phyloP scores from a whole-genome alignment of 1,140 invertebrate species.

The Heliothis virescens region DNA sequence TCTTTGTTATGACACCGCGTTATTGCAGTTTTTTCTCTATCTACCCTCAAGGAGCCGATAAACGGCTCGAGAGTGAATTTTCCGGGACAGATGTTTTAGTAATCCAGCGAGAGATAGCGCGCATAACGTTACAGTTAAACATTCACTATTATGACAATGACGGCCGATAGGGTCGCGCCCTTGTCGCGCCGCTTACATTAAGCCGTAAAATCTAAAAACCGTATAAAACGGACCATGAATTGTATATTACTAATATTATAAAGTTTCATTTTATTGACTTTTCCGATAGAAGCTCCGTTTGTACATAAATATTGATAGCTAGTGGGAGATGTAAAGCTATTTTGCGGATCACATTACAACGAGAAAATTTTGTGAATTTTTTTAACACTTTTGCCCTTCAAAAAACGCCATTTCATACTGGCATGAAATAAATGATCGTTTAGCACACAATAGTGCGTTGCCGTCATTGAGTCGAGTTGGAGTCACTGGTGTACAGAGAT shows the following conservation, averaged over 20 bases:
- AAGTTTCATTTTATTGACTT: constrained; percentile 2
- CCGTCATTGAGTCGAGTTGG: constrained; percentile 27
- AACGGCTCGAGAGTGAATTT: constrained; percentile 82
- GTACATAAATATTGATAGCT: constrained; percentile 1
- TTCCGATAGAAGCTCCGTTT: neutral
- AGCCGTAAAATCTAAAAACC: constrained; percentile 60
- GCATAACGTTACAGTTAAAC: constrained; percentile 69
- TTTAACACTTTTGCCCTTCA: neutral
- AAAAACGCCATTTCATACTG: constrained; percentile 21
- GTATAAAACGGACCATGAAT: constrained; percentile 31
- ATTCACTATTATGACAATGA: constrained; percentile 71
- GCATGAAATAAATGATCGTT: neutral
- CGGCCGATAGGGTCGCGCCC: constrained; percentile 39
- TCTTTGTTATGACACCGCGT: constrained; percentile 84
- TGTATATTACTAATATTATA: constrained; percentile 15
- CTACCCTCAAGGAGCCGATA: constrained; percentile 79
- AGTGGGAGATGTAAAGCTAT: neutral
- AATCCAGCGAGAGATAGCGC: constrained; percentile 73
- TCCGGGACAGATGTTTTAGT: constrained; percentile 85
- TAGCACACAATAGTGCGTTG: constrained; percentile 7
- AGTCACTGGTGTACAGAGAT: constrained; percentile 39
- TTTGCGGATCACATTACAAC: too few species aligned
- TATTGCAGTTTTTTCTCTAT: constrained; percentile 85
- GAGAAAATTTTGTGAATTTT: neutral
- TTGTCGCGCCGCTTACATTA: constrained; percentile 48